A percentile compares a stretch with the other conserved stretches of the same genome.
Conservation (phyloP, 1,140 invertebrate species). For the Rhyzopertha dominica region DNA sequence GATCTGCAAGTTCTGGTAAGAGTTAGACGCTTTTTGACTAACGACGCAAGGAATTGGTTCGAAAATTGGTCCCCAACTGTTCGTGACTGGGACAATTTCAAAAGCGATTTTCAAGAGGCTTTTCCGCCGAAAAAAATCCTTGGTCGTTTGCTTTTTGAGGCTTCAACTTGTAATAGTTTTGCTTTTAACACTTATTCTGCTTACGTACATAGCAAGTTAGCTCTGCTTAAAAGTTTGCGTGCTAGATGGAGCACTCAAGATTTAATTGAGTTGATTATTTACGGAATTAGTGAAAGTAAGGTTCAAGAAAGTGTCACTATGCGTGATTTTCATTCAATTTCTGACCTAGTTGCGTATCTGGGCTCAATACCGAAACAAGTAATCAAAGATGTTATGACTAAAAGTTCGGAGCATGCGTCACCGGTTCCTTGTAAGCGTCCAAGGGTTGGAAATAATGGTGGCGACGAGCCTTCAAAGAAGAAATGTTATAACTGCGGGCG, state of each 20-base stretch:
- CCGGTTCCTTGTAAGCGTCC: no score
- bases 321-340: slow-evolving; percentile 2
- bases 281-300: slow-evolving; percentile 15
- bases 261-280: slow-evolving; percentile 17
- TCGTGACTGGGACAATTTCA: slow-evolving; percentile 15
- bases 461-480: no score
- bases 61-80: slow-evolving; percentile 16
- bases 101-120: slow-evolving; percentile 18
- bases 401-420: no score
- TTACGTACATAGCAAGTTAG: slow-evolving; percentile 15
- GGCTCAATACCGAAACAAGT: not conserved
- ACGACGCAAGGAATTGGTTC: slow-evolving; percentile 13
- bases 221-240: slow-evolving; percentile 12
- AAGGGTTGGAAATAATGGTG: no score
- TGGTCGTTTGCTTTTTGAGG: slow-evolving; percentile 13
- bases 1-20: slow-evolving; percentile 14
- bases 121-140: slow-evolving; percentile 19
- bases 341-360: slow-evolving; percentile 7
- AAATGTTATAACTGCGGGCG: no score
- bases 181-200: slow-evolving; percentile 16
- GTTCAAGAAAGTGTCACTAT: slow-evolving; percentile 9
- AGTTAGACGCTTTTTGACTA: slow-evolving; percentile 18
- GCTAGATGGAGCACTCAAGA: slow-evolving; percentile 6
- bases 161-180: slow-evolving; percentile 11
- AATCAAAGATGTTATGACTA: no score